A percentile compares a stretch with the other conserved stretches of the same genome.
Conservation (phyloP, 2,888 invertebrate species). For the Thyatira batis region DNA sequence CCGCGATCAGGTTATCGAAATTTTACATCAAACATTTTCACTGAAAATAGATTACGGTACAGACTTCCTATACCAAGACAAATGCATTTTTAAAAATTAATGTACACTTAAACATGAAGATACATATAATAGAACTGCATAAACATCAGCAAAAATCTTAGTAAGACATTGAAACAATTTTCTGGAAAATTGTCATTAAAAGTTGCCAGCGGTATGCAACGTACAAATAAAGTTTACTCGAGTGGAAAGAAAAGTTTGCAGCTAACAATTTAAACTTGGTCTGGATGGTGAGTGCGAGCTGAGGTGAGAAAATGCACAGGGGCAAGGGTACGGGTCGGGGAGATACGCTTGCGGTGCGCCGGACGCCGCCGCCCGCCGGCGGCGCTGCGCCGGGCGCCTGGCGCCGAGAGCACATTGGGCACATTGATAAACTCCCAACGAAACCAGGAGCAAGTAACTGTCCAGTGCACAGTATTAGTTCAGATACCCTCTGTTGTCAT, state of each 20-base stretch:
- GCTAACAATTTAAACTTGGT: slow-evolving; percentile 76
- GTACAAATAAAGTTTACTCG: slow-evolving; percentile 67
- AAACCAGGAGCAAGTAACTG: slow-evolving; percentile 54
- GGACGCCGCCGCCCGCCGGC: too few species aligned
- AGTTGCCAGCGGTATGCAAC: slow-evolving; percentile 54
- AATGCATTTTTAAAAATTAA: too few species aligned
- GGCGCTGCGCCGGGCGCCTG: slow-evolving; percentile 42
- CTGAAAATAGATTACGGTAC: too few species aligned
- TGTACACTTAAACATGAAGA: too few species aligned
- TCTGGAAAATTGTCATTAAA: slow-evolving; percentile 48
- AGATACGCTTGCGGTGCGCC: slow-evolving; percentile 28
- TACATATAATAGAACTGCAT: neutral
- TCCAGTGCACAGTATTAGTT: slow-evolving; percentile 39
- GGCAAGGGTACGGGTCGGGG: slow-evolving; percentile 27
- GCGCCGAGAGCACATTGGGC: slow-evolving; percentile 43
- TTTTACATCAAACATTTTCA: too few species aligned
- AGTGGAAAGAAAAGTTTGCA: slow-evolving; percentile 63
- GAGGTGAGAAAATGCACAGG: slow-evolving; percentile 65
- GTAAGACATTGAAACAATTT: slow-evolving; percentile 27
- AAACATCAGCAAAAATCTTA: slow-evolving; percentile 9
- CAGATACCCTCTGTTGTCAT: slow-evolving; percentile 29
- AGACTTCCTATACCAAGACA: too few species aligned
- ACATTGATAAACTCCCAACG: slow-evolving; percentile 58
- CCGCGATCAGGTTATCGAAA: neutral
- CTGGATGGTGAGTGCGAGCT: slow-evolving; percentile 52